Base-by-base conservation (phyloP, 2,888 invertebrate genomes). In the Lathronympha strigana region DNA sequence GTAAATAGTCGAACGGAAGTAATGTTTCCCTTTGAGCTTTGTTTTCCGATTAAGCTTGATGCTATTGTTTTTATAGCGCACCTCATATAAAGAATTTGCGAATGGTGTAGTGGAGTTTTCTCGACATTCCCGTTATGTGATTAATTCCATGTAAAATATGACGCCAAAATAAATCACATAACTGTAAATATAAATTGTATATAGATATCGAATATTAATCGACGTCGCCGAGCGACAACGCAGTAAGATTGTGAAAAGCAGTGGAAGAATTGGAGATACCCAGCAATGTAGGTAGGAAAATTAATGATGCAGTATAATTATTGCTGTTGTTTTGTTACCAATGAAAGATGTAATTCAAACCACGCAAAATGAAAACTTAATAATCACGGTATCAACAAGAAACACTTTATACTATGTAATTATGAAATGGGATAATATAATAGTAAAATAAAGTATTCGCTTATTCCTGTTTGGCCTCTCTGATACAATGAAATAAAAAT, bases 121-220 rank as follows among this genome's bases (percentile, higher is more conserved):
- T 79, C 79, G 71, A 91, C 90, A 91, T 90, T 91, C 91, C 90
- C 83, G 84, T 85, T 90, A 83, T 85, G 87, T 86, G 85, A 81
- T 85, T 87, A 83, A 88, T 89, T 89, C 86, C 88, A 85, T 87
- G 82, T 85, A 86, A 84, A 86, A 82, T 80, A 80, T 83, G 74
- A 77, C 84, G 82, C 82, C 86, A 86, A 84, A 86, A 78, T 82
- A 77, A 76, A 86, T 84, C 84, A 80, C 84, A 83, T 82, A 81
- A 81, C 79, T 91, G 91, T 91, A 90, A 83, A 91, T 91, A 92
- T 75, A 79, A 80, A 82, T 81, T 92, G 92, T 92, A 92, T 81
- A 92, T 92, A 91, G 84, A 86, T 81, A 84, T 81, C 78, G 43
- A 58, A 61, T 54, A 57, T 61, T 77, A 78, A 82, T 75, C 76